A percentile compares a stretch with the other conserved stretches of the same genome.
phyloP scores from a whole-genome alignment of 1,140 invertebrate species.

The Ceratosolen fusciceps region DNA sequence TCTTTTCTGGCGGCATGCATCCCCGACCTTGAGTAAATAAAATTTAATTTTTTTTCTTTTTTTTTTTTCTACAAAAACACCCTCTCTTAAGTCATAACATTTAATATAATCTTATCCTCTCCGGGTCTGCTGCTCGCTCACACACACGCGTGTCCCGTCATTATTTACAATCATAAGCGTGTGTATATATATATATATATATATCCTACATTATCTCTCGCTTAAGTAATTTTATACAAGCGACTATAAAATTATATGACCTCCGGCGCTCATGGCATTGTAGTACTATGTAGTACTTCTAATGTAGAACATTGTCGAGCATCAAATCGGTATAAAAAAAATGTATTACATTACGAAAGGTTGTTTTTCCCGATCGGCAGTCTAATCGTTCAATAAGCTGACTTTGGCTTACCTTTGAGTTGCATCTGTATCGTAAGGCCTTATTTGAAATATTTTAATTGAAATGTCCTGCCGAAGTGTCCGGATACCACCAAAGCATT shows the following conservation, averaged over 20 bases:
- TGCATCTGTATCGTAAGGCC: background rate
- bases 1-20: too few species aligned
- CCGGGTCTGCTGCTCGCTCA: background rate
- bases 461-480: too few species aligned
- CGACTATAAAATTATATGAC: slow-evolving; percentile 3
- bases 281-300: too few species aligned
- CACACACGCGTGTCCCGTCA: background rate
- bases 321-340: background rate
- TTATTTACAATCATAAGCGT: background rate
- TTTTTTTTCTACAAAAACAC: too few species aligned
- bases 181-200: background rate
- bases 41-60: too few species aligned
- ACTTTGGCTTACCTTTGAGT: too few species aligned
- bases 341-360: background rate
- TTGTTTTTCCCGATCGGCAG: too few species aligned
- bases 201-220: background rate
- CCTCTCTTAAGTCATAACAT: too few species aligned
- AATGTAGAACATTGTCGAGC: background rate
- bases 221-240: background rate
- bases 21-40: too few species aligned
- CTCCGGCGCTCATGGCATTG: background rate
- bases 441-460: background rate
- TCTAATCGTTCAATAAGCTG: too few species aligned
- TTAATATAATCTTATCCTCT: background rate
- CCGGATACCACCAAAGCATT: too few species aligned